Conservation (phyloP, 1,140 invertebrate genomes). For the Drosophila jambulina region DNA sequence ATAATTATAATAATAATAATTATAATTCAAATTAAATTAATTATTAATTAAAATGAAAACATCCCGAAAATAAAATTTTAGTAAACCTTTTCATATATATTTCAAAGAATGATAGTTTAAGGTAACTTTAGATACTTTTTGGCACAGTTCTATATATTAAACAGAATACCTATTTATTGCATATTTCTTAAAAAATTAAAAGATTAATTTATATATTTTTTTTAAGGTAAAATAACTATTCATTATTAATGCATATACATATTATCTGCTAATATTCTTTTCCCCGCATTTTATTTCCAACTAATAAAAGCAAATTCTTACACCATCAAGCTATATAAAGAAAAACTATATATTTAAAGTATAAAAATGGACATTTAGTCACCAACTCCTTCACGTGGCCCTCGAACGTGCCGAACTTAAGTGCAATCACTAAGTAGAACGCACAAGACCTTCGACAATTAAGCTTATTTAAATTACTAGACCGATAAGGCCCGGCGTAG, state of each 20-base stretch:
- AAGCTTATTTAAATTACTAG: slow-evolving; percentile 43
- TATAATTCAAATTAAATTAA: no score
- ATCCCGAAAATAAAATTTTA: neutral
- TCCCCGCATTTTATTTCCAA: neutral
- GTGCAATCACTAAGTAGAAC: slow-evolving; percentile 2
- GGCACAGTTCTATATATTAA: neutral
- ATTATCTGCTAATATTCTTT: no score
- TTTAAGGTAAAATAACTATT: no score
- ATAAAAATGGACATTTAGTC: neutral
- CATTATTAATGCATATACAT: no score
- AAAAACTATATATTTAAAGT: no score
- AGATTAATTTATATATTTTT: no score
- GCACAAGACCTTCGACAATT: slow-evolving; percentile 34
- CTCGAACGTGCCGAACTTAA: slow-evolving; percentile 5
- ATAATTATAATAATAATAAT: no score
- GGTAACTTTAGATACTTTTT: neutral
- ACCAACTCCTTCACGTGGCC: slow-evolving; percentile 10
- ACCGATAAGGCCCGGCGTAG: slow-evolving; percentile 23
- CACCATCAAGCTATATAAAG: neutral
- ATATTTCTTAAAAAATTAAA: no score
- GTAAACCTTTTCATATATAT: neutral
- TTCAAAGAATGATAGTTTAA: neutral
- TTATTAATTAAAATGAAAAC: neutral
- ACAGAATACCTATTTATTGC: no score
- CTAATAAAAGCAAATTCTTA: neutral